These are phyloP conservation scores for Ophonus ardosiacus DNA, from an alignment of 2,888 invertebrate genomes.

Conservation along the genomic window DNA sequence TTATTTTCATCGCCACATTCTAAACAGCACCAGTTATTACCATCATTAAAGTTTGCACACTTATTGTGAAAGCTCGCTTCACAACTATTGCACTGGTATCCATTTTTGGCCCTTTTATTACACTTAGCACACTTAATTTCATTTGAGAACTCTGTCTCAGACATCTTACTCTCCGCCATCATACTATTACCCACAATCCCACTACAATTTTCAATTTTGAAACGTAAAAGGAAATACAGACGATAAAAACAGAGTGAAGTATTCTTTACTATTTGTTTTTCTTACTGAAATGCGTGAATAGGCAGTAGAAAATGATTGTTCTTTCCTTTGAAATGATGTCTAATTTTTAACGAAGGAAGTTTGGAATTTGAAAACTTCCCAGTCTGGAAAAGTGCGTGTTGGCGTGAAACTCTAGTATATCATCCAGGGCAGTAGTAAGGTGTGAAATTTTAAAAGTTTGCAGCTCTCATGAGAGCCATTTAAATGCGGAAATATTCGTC, in stretches of 20 bases:
- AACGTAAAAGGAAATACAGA: not conserved
- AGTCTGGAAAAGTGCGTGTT: slow-evolving; percentile 17
- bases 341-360: not conserved
- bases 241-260: not conserved
- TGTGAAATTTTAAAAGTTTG: slow-evolving; percentile 48
- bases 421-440: slow-evolving; percentile 8
- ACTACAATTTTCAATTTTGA: not conserved
- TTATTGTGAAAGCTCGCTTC: no score
- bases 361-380: not conserved
- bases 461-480: slow-evolving; percentile 36
- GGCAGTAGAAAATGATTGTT: not conserved
- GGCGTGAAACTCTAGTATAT: slow-evolving; percentile 23
- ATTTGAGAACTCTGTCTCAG: no score
- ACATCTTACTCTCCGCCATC: no score
- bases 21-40: no score
- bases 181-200: no score
- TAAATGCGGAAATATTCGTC: slow-evolving; percentile 49
- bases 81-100: no score
- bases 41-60: no score
- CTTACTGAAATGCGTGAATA: not conserved
- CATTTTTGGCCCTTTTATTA: no score
- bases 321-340: not conserved
- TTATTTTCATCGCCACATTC: no score
- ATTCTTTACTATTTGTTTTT: not conserved
- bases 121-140: no score